Evolutionary conservation across 2,113 vertebrate genomes (phyloP).

Genomic region (Theristicus caerulescens): DNA sequence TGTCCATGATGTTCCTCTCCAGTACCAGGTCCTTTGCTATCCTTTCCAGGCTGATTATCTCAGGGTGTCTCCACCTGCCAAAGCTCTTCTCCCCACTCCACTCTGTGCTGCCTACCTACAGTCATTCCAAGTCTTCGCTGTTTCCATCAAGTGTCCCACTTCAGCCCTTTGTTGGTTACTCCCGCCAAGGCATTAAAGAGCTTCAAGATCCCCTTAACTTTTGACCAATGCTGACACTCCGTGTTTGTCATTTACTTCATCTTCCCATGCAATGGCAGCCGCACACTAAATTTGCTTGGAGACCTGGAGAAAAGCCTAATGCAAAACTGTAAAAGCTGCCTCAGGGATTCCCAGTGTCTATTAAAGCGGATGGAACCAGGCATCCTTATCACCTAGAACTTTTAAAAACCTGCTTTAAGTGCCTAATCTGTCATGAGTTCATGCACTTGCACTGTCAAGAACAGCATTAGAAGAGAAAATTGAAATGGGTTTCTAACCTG

Average conservation of each 20-base stretch:
- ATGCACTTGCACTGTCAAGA: not conserved
- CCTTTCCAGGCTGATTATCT: not conserved
- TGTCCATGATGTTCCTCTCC: not conserved
- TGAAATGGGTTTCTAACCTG: not conserved
- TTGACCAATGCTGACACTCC: not conserved
- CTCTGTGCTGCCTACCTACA: not conserved
- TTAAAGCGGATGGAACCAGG: not conserved
- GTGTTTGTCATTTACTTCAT: not conserved
- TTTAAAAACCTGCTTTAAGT: not conserved
- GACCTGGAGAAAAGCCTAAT: not conserved
- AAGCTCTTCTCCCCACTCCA: not conserved
- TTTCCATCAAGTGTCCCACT: not conserved
- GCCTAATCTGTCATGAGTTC: not conserved
- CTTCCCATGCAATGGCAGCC: not conserved
- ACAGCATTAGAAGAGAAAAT: not conserved
- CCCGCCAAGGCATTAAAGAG: not conserved
- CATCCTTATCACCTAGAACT: not conserved
- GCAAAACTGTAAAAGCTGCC: not conserved
- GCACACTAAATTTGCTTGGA: not conserved
- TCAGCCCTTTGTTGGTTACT: not conserved
- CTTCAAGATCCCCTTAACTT: not conserved
- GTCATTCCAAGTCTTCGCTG: not conserved
- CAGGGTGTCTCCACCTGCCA: not conserved
- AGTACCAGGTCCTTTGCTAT: not conserved
- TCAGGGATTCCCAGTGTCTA: not conserved